These are phyloP conservation scores for Oreochromis grahami DNA, from an alignment of 2,797 vertebrate species.

Conservation along the genomic window DNA sequence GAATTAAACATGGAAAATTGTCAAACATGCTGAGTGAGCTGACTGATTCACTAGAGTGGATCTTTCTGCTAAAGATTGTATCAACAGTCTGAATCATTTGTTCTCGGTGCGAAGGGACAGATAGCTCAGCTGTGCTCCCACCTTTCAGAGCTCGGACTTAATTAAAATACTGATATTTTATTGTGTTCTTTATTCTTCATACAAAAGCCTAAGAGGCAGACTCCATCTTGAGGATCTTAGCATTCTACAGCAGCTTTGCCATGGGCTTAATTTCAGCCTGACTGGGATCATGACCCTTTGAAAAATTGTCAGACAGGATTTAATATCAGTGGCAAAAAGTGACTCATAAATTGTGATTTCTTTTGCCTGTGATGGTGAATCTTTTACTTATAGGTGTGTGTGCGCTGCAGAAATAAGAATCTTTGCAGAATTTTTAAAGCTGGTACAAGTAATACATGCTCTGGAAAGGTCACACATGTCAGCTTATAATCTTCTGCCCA, in stretches of 20 bases:
- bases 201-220: background rate
- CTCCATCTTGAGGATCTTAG: background rate
- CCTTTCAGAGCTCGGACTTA: background rate
- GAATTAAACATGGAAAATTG: background rate
- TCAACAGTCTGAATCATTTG: background rate
- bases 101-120: background rate
- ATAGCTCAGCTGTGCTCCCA: background rate
- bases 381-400: background rate
- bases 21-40: background rate
- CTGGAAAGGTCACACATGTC: background rate
- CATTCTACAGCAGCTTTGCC: background rate
- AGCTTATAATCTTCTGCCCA: background rate
- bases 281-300: background rate
- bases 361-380: background rate
- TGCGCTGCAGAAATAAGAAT: background rate
- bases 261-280: background rate
- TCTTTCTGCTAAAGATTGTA: conserved; percentile 9
- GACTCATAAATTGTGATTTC: background rate
- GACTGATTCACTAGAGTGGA: background rate
- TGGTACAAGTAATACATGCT: background rate
- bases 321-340: background rate
- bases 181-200: background rate
- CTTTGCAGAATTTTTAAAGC: rapidly evolving
- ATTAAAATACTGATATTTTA: background rate
- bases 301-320: background rate